Conservation (phyloP, 23 tunicate species). For the Ascidia mentula region DNA sequence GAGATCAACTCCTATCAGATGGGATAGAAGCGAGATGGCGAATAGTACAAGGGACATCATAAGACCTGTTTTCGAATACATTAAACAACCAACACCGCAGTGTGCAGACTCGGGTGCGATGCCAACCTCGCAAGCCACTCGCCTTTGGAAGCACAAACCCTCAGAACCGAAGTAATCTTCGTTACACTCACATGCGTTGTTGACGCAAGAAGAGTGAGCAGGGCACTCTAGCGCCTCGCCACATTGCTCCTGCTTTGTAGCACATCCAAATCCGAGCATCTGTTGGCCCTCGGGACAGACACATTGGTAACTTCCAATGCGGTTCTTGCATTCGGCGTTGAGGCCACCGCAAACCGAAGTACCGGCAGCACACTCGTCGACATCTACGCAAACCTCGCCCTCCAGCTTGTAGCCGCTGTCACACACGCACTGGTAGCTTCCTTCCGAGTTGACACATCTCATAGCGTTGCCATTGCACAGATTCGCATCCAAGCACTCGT, state of each 20-base stretch:
- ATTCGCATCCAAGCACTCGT: constrained; percentile 22
- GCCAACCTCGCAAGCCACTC: constrained; percentile 35
- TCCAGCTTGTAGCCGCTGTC: background rate
- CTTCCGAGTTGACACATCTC: constrained; percentile 17
- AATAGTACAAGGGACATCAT: constrained; percentile 8
- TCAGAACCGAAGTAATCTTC: constrained; percentile 30
- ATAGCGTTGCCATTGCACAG: background rate
- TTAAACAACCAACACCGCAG: background rate
- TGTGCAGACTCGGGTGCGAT: constrained; percentile 17
- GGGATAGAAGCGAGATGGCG: background rate
- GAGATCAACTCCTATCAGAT: background rate
- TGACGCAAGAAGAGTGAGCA: constrained; percentile 23
- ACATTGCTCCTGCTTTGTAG: constrained; percentile 23
- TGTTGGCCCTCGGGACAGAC: constrained; percentile 17
- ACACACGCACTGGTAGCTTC: constrained; percentile 19
- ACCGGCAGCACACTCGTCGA: background rate
- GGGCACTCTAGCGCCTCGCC: constrained; percentile 23
- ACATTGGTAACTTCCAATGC: constrained; percentile 32
- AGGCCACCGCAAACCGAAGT: constrained; percentile 10
- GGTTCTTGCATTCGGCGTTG: constrained; percentile 30
- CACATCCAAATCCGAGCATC: constrained; percentile 15
- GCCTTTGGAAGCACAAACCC: constrained; percentile 18
- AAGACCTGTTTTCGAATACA: background rate
- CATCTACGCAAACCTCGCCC: background rate
- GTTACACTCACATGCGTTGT: constrained; percentile 35